Percentiles rank a stretch among this genome's conserved stretches.
Evolutionary conservation across 2,888 invertebrate genomes (phyloP).

Genomic region (Cryptus viduatorius): DNA sequence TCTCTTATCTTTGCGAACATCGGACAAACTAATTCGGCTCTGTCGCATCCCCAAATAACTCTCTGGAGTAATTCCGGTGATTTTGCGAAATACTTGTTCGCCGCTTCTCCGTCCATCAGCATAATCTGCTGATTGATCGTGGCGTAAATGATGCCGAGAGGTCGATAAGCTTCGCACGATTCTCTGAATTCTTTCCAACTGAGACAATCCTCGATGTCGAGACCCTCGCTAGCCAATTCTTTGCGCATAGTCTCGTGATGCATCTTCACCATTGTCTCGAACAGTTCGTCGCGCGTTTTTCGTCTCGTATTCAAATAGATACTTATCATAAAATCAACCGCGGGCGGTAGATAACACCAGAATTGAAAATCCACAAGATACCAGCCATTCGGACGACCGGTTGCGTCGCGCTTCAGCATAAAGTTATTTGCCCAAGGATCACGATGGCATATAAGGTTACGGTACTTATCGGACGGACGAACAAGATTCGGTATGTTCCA

Average conservation of each 20-base stretch:
- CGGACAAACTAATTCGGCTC: slow-evolving; percentile 62
- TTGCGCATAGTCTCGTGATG: slow-evolving; percentile 71
- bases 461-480: slow-evolving; percentile 60
- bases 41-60: slow-evolving; percentile 64
- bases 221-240: slow-evolving; percentile 62
- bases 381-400: slow-evolving; percentile 68
- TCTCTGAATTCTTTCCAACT: slow-evolving; percentile 69
- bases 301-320: slow-evolving; percentile 75
- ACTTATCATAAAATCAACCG: slow-evolving; percentile 74
- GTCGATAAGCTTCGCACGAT: slow-evolving; percentile 57
- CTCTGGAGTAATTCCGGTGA: slow-evolving; percentile 62
- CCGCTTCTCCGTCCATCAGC: slow-evolving; percentile 62
- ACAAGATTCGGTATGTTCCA: slow-evolving; percentile 54
- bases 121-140: slow-evolving; percentile 69
- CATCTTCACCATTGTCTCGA: slow-evolving; percentile 70
- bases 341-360: slow-evolving; percentile 75
- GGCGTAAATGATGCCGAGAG: slow-evolving; percentile 52
- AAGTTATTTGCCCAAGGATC: slow-evolving; percentile 81
- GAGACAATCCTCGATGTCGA: slow-evolving; percentile 67
- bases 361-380: slow-evolving; percentile 79
- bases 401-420: slow-evolving; percentile 74
- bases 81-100: slow-evolving; percentile 59
- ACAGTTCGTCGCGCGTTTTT: slow-evolving; percentile 69
- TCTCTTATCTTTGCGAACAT: slow-evolving; percentile 58
- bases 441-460: slow-evolving; percentile 78